Conservation (phyloP, 1,140 invertebrate species). For the Zaprionus ornatus region DNA sequence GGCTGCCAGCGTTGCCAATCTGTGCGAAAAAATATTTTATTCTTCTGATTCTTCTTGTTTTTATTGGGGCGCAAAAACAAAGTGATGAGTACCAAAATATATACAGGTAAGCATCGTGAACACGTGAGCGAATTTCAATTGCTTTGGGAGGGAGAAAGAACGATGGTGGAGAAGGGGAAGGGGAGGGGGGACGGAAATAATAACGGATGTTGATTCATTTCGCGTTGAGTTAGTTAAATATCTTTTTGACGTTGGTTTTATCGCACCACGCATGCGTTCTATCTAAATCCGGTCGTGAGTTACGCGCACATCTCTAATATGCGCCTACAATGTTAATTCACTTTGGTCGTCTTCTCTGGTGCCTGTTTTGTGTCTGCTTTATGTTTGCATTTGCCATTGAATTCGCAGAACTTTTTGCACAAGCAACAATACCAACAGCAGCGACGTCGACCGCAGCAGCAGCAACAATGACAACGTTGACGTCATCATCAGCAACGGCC, state of each 20-base stretch:
- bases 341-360: conserved; percentile 12
- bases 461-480: conserved; percentile 23
- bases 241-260: background rate
- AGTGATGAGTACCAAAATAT: conserved; percentile 20
- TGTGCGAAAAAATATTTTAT: conserved; percentile 37
- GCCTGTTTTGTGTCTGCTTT: conserved; percentile 18
- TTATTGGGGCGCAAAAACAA: conserved; percentile 28
- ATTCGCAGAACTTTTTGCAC: conserved; percentile 56
- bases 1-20: conserved; percentile 69
- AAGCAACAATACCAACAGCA: conserved; percentile 11
- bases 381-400: conserved; percentile 63
- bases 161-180: background rate
- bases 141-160: background rate
- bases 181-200: background rate
- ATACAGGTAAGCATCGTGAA: conserved; percentile 55
- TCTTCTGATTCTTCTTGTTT: conserved; percentile 1
- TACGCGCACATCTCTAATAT: conserved; percentile 26
- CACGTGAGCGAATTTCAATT: conserved; percentile 17
- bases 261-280: background rate
- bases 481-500: conserved; percentile 26
- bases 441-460: background rate
- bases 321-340: conserved; percentile 2
- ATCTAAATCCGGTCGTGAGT: conserved; percentile 7
- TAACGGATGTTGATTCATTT: conserved; percentile 2
- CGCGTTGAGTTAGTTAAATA: background rate